Conservation (phyloP, 2,797 vertebrate genomes). For the Etheostoma perlongum region DNA sequence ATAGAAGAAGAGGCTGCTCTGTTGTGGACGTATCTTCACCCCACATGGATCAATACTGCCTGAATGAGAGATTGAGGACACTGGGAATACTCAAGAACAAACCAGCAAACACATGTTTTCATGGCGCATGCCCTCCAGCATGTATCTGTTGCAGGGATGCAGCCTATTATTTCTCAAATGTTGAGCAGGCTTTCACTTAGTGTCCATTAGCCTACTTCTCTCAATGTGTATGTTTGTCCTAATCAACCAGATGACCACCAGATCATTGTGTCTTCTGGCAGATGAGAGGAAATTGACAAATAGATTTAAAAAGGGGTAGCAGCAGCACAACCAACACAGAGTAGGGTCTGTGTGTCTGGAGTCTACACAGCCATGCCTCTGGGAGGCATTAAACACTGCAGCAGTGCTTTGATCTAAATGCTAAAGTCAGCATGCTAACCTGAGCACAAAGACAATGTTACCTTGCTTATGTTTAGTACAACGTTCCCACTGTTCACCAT, state of each 20-base stretch:
- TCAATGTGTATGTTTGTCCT: neutral
- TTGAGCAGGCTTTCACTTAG: neutral
- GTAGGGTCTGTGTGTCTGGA: slow-evolving; percentile 7
- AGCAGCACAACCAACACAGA: slow-evolving; percentile 28
- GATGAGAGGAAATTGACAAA: slow-evolving; percentile 20
- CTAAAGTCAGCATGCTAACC: slow-evolving; percentile 9
- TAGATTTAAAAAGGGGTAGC: slow-evolving; percentile 3
- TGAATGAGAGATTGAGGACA: slow-evolving; percentile 35
- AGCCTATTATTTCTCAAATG: slow-evolving; percentile 12
- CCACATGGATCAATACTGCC: slow-evolving; percentile 54
- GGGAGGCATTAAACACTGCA: slow-evolving; percentile 2
- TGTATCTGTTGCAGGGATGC: slow-evolving; percentile 23
- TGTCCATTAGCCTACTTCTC: neutral
- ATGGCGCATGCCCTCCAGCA: slow-evolving; percentile 19
- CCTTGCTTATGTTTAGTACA: neutral
- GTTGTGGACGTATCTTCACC: slow-evolving; percentile 45
- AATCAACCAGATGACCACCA: slow-evolving; percentile 14
- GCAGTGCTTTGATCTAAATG: slow-evolving; percentile 27
- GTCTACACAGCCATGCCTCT: neutral
- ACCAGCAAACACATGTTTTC: slow-evolving; percentile 32
- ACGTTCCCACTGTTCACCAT: neutral
- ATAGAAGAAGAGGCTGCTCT: slow-evolving; percentile 37
- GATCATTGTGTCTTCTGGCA: slow-evolving; percentile 29
- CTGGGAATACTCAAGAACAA: slow-evolving; percentile 27
- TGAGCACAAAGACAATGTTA: neutral